Conservation (phyloP, 2,888 invertebrate genomes). For the Bhutanitis thaidina region DNA sequence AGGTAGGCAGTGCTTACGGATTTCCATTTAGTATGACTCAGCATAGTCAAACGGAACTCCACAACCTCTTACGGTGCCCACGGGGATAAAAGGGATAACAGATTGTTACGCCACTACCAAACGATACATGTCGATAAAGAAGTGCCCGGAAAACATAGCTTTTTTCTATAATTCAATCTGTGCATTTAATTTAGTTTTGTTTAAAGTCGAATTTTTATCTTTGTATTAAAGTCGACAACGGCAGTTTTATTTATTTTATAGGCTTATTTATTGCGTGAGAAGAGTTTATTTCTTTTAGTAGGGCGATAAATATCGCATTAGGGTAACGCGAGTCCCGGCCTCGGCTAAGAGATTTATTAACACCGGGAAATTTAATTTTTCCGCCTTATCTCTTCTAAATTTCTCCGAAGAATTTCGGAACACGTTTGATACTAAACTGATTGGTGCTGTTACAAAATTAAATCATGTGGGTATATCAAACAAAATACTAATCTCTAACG, state of each 20-base stretch:
- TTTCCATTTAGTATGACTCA: too few relatives aligned
- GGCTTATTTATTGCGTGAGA: conserved; percentile 52
- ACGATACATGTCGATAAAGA: too few relatives aligned
- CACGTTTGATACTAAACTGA: conserved; percentile 25
- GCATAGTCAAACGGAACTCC: too few relatives aligned
- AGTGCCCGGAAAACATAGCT: too few relatives aligned
- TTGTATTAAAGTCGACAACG: conserved; percentile 5
- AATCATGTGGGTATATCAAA: background rate
- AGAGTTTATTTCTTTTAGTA: conserved; percentile 57
- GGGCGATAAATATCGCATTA: conserved; percentile 71
- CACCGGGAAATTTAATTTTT: conserved; percentile 50
- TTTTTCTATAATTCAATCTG: too few relatives aligned
- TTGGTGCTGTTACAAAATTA: background rate
- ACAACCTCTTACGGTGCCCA: too few relatives aligned
- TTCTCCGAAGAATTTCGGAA: conserved; percentile 37
- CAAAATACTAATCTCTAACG: background rate
- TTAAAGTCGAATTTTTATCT: too few relatives aligned
- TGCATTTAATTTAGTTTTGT: too few relatives aligned
- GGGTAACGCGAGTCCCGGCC: conserved; percentile 42
- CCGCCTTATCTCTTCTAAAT: conserved; percentile 46
- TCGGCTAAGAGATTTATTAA: conserved; percentile 54
- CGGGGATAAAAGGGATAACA: too few relatives aligned
- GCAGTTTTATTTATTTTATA: conserved; percentile 44
- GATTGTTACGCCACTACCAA: too few relatives aligned
- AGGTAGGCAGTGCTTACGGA: too few relatives aligned